phyloP scores from a whole-genome alignment of 2,113 vertebrate genomes.

The Microcebus lehilahytsara region DNA sequence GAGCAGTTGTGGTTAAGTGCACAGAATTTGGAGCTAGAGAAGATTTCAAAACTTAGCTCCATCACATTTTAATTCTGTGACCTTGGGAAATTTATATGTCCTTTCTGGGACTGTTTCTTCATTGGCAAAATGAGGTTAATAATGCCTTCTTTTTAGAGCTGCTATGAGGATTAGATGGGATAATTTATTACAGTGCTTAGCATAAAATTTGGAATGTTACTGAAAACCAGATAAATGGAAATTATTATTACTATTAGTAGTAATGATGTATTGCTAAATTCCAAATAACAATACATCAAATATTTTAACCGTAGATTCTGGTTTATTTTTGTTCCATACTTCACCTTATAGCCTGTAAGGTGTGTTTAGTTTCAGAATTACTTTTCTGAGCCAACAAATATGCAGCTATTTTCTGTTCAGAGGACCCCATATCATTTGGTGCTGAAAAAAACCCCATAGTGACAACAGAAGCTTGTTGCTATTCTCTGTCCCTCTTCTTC shows the following conservation, averaged over 20 bases:
- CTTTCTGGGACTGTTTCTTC: not conserved
- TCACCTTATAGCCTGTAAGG: not conserved
- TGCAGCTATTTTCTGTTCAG: not conserved
- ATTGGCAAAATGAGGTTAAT: conserved; percentile 21
- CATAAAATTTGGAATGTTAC: conserved; percentile 5
- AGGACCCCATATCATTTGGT: not conserved
- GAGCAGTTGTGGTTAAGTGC: not conserved
- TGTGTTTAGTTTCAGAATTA: conserved; percentile 7
- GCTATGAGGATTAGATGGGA: not conserved
- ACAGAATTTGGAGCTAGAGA: not conserved
- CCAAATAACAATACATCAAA: not conserved
- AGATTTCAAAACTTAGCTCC: not conserved
- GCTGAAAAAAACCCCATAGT: not conserved
- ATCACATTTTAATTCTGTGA: not conserved
- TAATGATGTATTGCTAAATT: conserved; percentile 6
- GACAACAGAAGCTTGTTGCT: not conserved
- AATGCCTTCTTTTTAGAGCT: not conserved
- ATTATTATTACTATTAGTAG: not conserved
- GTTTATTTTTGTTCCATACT: conserved; percentile 23
- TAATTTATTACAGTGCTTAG: conserved; percentile 26
- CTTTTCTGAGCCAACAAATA: not conserved
- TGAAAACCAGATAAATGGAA: conserved; percentile 32
- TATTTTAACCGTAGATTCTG: not conserved
- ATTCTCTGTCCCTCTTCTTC: not conserved
- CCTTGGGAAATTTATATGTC: not conserved